Evolutionary conservation across 2,888 invertebrate species (phyloP).

Genomic region (Caenorhabditis japonica): DNA sequence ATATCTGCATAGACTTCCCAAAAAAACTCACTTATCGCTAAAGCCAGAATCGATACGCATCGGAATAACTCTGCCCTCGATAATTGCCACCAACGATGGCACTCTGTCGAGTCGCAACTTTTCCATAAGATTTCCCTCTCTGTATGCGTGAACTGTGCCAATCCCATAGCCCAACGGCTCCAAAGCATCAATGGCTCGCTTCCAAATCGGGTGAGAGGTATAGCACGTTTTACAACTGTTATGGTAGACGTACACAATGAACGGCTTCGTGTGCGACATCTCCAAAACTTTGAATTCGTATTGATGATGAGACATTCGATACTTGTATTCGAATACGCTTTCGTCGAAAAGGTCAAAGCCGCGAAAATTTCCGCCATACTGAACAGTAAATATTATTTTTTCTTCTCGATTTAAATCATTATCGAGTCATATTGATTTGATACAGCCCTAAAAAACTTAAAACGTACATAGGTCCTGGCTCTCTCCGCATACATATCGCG

Average conservation of each 20-base stretch:
- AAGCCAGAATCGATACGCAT: slow-evolving; percentile 65
- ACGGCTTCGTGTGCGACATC: slow-evolving; percentile 78
- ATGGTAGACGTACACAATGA: slow-evolving; percentile 79
- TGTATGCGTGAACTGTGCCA: slow-evolving; percentile 78
- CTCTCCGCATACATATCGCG: slow-evolving; percentile 31
- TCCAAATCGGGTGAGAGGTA: slow-evolving; percentile 78
- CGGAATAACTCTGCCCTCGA: slow-evolving; percentile 78
- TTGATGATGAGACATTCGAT: slow-evolving; percentile 66
- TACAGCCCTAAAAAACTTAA: not conserved
- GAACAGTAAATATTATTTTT: slow-evolving; percentile 13
- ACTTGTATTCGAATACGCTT: slow-evolving; percentile 64
- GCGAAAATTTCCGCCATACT: slow-evolving; percentile 59
- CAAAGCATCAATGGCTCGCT: slow-evolving; percentile 78
- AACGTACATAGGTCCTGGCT: slow-evolving; percentile 64
- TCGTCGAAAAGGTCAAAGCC: slow-evolving; percentile 52
- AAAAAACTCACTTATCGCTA: slow-evolving; percentile 69
- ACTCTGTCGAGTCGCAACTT: slow-evolving; percentile 77
- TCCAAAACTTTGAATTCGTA: slow-evolving; percentile 65
- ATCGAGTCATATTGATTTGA: no score
- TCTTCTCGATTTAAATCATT: not conserved
- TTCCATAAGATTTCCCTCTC: slow-evolving; percentile 77
- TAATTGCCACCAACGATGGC: slow-evolving; percentile 78
- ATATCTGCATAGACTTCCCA: no score
- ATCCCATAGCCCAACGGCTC: slow-evolving; percentile 79
- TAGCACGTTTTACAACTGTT: slow-evolving; percentile 79